phyloP scores from a whole-genome alignment of 37 sponge, comb jelly and placozoan genomes.

The Amphimedon queenslandica region DNA sequence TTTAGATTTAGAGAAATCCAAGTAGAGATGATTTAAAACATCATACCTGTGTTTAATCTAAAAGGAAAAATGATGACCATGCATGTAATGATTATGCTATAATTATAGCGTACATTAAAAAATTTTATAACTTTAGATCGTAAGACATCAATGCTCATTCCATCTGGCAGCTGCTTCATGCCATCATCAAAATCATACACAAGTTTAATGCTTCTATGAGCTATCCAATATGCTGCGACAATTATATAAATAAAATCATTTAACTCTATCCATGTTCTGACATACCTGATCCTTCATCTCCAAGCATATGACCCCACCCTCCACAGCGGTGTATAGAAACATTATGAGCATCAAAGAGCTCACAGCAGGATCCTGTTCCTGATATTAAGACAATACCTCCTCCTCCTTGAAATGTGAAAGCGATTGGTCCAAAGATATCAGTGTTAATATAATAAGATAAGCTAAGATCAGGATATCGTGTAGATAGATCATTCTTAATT shows the following conservation, averaged over 20 bases:
- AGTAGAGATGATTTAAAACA: conserved; percentile 72
- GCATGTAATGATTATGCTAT: neutral
- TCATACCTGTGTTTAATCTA: conserved; percentile 71
- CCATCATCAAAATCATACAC: conserved; percentile 90
- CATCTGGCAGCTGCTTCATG: conserved; percentile 38
- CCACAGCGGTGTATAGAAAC: conserved; percentile 76
- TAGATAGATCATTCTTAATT: conserved; percentile 48
- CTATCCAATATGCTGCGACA: conserved; percentile 81
- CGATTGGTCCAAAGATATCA: conserved; percentile 93
- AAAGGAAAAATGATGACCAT: neutral
- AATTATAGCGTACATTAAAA: conserved; percentile 40
- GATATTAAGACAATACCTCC: conserved; percentile 97
- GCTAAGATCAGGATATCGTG: conserved; percentile 50
- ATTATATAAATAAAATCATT: neutral
- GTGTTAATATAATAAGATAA: conserved; percentile 62
- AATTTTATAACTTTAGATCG: conserved; percentile 38
- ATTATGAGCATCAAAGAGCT: conserved; percentile 77
- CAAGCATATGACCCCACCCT: conserved; percentile 98
- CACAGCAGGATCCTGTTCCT: conserved; percentile 96
- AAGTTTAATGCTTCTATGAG: conserved; percentile 71
- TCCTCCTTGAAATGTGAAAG: conserved; percentile 82
- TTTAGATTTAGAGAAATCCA: conserved; percentile 71
- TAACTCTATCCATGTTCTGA: neutral
- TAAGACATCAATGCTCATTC: conserved; percentile 56
- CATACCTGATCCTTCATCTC: conserved; percentile 94